Base-by-base conservation (phyloP, 2,888 invertebrate genomes). In the Drosophila flavopinicola region DNA sequence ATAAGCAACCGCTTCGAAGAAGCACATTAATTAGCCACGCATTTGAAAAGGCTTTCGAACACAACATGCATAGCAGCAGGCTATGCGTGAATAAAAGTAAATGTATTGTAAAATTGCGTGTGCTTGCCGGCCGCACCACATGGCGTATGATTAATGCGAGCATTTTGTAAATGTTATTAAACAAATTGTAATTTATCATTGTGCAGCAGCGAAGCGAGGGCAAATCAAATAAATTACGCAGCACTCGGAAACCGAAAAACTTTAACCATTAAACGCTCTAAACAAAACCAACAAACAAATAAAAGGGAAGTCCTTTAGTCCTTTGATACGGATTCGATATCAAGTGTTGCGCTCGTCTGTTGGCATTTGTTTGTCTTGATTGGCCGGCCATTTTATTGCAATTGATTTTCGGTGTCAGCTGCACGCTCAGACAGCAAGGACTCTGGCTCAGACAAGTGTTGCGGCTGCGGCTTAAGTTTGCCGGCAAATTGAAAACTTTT, bases 331-430 rank as follows among this genome's bases (percentile, higher is more conserved):
- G 42, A 42, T 38, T 44, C n/a, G 1, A 30, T 41, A 24, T 44
- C 37, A 42, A 48, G 15, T 61, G 47, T 44, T 60, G 37, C 37
- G 37, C 37, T 29, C 54, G 41, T 32, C 10, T 44, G 49, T 45
- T 56, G 56, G 41, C 49, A 56, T 69, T 78, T 69, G 47, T 39
- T 60, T 74, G 45, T 58, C 58, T 78, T 72, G 59, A 71, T 66
- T 75, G 72, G 66, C 48, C 39, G 53, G 37, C 49, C 48, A 75
- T 85, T 83, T 83, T 72, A 85, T 75, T 87, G 85, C 87, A 86
- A 83, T 85, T 83, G 82, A 83, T 87, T 83, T 87, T 85, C 48
- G 78, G 85, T 70, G 87, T 75, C 82, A 83, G 82, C 87, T 83
- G 82, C 78, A 75, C 47, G 59, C 56, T 45, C 61, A 57, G 66